Evolutionary conservation across 1,140 invertebrate genomes (phyloP).

Genomic region (Tenebrio molitor): DNA sequence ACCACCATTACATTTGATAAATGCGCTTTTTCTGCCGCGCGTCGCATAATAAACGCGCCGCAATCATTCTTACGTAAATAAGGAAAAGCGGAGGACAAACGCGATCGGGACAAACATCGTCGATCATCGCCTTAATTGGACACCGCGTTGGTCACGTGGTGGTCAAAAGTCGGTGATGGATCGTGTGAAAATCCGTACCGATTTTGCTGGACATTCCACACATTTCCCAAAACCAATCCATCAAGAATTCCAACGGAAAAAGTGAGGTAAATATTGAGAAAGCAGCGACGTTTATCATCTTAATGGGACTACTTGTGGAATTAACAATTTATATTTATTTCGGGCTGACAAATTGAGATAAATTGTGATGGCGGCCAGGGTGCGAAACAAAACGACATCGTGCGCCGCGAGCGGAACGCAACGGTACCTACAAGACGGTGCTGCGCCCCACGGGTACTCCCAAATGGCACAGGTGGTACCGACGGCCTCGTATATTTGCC

Average conservation of each 20-base stretch:
- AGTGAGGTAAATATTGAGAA: constrained; percentile 6
- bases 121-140: too few relatives aligned
- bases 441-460: too few relatives aligned
- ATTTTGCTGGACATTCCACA: constrained; percentile 25
- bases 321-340: constrained; percentile 20
- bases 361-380: too few relatives aligned
- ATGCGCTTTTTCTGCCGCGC: constrained; percentile 30
- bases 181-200: constrained; percentile 1
- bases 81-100: constrained; percentile 1
- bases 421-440: too few relatives aligned
- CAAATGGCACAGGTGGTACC: too few relatives aligned
- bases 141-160: too few relatives aligned
- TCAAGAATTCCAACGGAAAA: background rate
- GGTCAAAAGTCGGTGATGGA: too few relatives aligned
- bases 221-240: background rate
- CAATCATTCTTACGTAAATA: constrained; percentile 32
- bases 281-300: constrained; percentile 11
- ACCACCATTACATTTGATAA: constrained; percentile 11
- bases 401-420: too few relatives aligned
- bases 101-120: background rate
- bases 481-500: too few relatives aligned
- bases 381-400: too few relatives aligned
- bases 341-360: constrained; percentile 28
- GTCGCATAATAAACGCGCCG: constrained; percentile 20
- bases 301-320: constrained; percentile 19